Evolutionary conservation across 1,140 invertebrate species (phyloP), one percentile per base, ranked within the genome.

Genomic region (Acromyrmex heyeri): DNA sequence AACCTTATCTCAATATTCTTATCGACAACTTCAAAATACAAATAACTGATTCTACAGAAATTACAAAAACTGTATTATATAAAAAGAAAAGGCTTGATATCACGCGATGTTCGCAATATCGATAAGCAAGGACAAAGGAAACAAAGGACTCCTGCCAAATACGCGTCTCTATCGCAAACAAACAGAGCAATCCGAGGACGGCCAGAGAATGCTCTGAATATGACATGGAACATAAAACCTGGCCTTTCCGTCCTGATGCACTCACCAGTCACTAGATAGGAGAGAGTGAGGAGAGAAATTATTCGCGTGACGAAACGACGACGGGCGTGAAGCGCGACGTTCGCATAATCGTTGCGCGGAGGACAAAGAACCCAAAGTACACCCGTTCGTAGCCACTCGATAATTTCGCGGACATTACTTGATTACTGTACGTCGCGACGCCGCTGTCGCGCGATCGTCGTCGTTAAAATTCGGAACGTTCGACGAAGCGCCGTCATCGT

Each of bases 281-380:
- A 16, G 24, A 6, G 5, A 38, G 21, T n/a, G 10, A 48, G 59
- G 18, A 6, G 38, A n/a, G 16, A 16, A 1, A 34, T 30, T 27
- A 24, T 64, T 64, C n/a, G 18, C 16, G 8, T 30, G 18, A 62
- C 59, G 55, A 21, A 8, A 72, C 14, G 48, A 24, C 38, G 24
- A 30, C 24, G 44, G 0, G 16, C 0, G 65, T 38, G 30, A 30
- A 8, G 67, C 30, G 48, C 16, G 57, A 0, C 55, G 34, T 77
- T 72, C 78, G 18, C 53, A 44, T 72, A 72, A 82, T 82, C 18
- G 34, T 72, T 30, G 55, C 24, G 69, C 34, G 27, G 30, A 27
- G 77, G 77, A 83, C 79, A 83, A 83, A 83, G 79, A 83, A 83
- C 57, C 44, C 69, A 21, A 81, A 18, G 67, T 73, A 27, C 69